A percentile compares a stretch with the other conserved stretches of the same genome.
These are phyloP conservation scores for Crocallis elinguaria DNA, from an alignment of 2,888 invertebrate genomes.

Conservation along the genomic window DNA sequence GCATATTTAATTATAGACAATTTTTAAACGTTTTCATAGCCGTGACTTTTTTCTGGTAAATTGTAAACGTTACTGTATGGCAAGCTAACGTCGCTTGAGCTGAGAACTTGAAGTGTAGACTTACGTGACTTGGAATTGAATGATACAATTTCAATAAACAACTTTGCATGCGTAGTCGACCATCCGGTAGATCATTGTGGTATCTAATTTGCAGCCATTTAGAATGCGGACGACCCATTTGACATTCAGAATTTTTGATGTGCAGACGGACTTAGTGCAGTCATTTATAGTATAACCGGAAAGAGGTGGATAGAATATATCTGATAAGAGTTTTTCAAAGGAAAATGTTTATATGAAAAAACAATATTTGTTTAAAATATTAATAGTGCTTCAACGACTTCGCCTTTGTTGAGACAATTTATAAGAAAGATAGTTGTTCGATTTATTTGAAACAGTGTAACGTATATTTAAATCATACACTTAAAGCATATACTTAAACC, in stretches of 20 bases:
- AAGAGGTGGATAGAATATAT: no score
- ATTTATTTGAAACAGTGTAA: no score
- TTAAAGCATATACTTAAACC: no score
- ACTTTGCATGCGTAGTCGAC: conserved; percentile 52
- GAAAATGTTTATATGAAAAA: no score
- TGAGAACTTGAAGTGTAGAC: conserved; percentile 43
- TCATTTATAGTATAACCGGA: neutral
- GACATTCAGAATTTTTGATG: conserved; percentile 42
- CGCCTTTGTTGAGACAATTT: no score
- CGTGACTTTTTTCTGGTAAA: no score
- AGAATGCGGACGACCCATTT: conserved; percentile 45
- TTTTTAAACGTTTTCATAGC: no score
- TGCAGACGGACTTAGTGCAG: conserved; percentile 9
- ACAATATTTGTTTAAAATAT: no score
- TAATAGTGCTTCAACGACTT: no score
- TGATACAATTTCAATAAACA: conserved; percentile 60
- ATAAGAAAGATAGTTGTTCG: no score
- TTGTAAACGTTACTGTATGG: neutral
- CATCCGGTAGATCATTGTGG: conserved; percentile 54
- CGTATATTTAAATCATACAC: no score
- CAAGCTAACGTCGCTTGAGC: conserved; percentile 4
- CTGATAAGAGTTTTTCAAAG: neutral
- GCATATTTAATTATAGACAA: no score
- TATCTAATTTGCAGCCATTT: conserved; percentile 56
- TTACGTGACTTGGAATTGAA: conserved; percentile 71